These are phyloP conservation scores for Anoplius nigerrimus DNA, from an alignment of 2,888 invertebrate genomes.

Conservation along the genomic window DNA sequence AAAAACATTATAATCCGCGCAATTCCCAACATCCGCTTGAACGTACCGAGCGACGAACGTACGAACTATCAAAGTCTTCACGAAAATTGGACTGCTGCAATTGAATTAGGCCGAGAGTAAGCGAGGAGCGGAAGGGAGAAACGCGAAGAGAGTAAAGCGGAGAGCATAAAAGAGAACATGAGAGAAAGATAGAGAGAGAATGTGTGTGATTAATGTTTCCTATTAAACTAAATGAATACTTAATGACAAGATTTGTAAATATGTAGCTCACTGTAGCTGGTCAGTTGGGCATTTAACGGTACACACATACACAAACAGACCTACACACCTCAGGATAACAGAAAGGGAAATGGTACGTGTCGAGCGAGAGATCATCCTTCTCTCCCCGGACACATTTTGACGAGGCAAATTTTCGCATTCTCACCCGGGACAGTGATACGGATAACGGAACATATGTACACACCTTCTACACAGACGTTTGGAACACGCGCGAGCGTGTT, in stretches of 20 bases:
- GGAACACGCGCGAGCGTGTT: constrained; percentile 12
- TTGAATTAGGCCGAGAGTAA: constrained; percentile 17
- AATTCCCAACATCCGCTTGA: too few relatives aligned
- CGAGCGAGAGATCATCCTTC: background rate
- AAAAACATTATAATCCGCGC: too few relatives aligned
- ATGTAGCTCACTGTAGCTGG: constrained; percentile 67
- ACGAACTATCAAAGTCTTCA: constrained; percentile 22
- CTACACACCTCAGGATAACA: background rate
- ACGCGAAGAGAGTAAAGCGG: constrained; percentile 19
- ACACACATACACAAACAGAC: background rate
- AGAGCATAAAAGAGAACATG: constrained; percentile 2
- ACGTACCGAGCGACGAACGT: too few relatives aligned
- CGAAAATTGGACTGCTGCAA: constrained; percentile 11
- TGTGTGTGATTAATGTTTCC: constrained; percentile 58
- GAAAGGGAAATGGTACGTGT: background rate
- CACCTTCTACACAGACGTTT: constrained; percentile 12
- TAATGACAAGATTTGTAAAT: constrained; percentile 60
- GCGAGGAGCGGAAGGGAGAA: constrained; percentile 15
- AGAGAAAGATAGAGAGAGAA: constrained; percentile 15
- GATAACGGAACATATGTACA: constrained; percentile 1
- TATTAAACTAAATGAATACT: constrained; percentile 54
- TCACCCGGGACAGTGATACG: background rate
- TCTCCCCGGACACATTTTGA: background rate
- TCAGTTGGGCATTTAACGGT: constrained; percentile 65
- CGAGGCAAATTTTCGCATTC: background rate